Conservation (phyloP, 2,797 vertebrate genomes). For the Sebastes variabilis region DNA sequence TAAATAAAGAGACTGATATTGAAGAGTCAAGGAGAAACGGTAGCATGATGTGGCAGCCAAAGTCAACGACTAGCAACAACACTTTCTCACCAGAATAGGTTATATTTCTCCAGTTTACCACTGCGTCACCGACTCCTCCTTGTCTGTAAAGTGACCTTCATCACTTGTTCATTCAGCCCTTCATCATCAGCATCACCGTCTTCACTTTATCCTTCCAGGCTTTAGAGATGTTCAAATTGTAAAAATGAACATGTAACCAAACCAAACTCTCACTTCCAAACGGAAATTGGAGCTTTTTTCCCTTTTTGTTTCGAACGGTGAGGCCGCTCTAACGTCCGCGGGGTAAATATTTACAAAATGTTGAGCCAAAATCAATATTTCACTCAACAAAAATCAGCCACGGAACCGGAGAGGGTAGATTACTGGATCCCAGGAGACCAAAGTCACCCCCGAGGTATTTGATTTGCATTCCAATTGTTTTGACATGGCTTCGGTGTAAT, state of each 20-base stretch:
- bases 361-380: constrained; percentile 78
- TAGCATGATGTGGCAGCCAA: not conserved
- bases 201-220: not conserved
- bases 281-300: not conserved
- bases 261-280: not conserved
- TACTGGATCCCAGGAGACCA: constrained; percentile 68
- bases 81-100: not conserved
- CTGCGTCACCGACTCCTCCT: not conserved
- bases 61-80: not conserved
- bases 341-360: constrained; percentile 77
- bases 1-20: not conserved
- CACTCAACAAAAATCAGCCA: constrained; percentile 62
- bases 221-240: not conserved
- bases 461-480: constrained; percentile 82
- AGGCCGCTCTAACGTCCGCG: constrained; percentile 1
- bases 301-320: constrained; percentile 7
- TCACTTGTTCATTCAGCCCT: not conserved
- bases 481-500: constrained; percentile 74
- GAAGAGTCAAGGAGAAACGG: not conserved
- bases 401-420: constrained; percentile 60
- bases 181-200: not conserved
- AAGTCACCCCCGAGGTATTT: constrained; percentile 78
- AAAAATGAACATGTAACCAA: not conserved
- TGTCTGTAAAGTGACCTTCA: constrained; percentile 11
- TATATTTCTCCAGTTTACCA: not conserved